Base-by-base conservation (phyloP, 2,888 invertebrate species). In the Nephrotoma appendiculata region DNA sequence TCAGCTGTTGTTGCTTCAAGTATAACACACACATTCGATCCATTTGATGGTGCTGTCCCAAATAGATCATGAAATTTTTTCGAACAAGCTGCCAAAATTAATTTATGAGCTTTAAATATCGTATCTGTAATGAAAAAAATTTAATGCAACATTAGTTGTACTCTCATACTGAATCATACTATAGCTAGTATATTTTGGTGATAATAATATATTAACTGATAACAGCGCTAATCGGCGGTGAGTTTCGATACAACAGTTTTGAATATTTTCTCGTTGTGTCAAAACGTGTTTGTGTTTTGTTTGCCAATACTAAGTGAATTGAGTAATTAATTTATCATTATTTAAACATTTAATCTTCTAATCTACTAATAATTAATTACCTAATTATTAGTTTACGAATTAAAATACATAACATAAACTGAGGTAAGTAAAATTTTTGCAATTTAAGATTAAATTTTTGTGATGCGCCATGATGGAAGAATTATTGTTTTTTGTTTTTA, bases 41-140 rank as follows among this genome's bases (percentile, higher is more conserved):
- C 95, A 88, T 95, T 95, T 90, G 95, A 94, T 87, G 97, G 96
- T 89, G 97, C 96, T 88, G 95, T 95, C 93, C 97, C 97, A 92
- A 97, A 97, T 89, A 97, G 92, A 92, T 97, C 97, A 90, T 97
- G 97, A 92, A 97, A 96, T 92, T 97, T 97, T 92, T 97, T 97
- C 93, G 97, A 97, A 93, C 97, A 97, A 90, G 97, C 97, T 89
- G 97, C 97, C 92, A 97, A 93, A 90, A 97, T 97, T 91, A 97
- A 94, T 92, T 96, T 96, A 93, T 97, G 97, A 89, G 97, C 97
- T 93, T 96, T 96, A 92, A 97, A 97, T 90, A 96, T 96, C 91
- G 96, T 96, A 91, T 97, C 97, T 97, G 93, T 0, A 92, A 93
- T 87, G 15, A 31, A 9, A 71, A 71, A 71, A 71, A 31, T 52